Conservation (phyloP, 2,113 vertebrate genomes). For the Lamprotornis superbus region DNA sequence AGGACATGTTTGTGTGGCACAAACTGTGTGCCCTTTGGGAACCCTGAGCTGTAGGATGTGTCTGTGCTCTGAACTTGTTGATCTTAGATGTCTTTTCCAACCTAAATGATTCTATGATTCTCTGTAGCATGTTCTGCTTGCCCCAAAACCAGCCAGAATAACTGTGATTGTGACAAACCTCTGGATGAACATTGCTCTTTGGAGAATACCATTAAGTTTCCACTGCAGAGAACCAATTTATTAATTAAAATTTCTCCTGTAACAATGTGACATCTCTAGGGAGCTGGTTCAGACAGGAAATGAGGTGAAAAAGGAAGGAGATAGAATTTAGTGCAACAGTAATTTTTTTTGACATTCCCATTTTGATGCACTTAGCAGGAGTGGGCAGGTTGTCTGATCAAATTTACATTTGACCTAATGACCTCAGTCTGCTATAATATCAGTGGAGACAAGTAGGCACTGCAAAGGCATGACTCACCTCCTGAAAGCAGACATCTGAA, state of each 20-base stretch:
- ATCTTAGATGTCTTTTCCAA: not conserved
- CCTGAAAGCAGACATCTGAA: not conserved
- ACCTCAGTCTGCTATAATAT: not conserved
- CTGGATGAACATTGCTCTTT: not conserved
- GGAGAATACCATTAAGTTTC: not conserved
- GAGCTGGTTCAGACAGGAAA: not conserved
- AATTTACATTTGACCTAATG: not conserved
- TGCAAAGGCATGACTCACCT: not conserved
- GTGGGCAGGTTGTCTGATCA: not conserved
- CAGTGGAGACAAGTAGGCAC: not conserved
- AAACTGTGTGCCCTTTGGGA: not conserved
- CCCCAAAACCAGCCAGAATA: not conserved
- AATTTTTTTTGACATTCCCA: not conserved
- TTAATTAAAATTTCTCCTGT: not conserved
- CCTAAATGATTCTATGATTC: not conserved
- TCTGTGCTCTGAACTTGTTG: not conserved
- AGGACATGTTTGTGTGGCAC: not conserved
- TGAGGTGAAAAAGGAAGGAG: not conserved
- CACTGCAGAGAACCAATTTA: accelerated
- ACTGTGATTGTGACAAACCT: not conserved
- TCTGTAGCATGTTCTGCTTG: not conserved
- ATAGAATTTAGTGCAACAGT: not conserved
- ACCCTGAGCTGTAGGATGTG: not conserved
- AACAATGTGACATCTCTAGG: not conserved
- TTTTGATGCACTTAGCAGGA: not conserved